Base-by-base conservation (phyloP, 2,797 vertebrate species). In the Sebastes kiyomatsui region DNA sequence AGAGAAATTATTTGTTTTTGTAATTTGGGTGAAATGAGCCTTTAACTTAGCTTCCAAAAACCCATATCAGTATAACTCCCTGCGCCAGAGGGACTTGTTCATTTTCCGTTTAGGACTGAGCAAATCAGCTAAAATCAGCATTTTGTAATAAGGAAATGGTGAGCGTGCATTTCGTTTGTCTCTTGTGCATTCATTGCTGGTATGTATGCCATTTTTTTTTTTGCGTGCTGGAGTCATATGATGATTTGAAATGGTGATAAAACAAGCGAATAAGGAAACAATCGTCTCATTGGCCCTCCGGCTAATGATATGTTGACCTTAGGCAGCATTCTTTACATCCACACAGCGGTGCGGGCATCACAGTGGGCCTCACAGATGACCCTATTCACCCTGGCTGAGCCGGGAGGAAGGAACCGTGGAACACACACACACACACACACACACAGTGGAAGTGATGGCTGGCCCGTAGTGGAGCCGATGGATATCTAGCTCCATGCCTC, bases 401-500 rank as follows among this genome's bases (percentile, higher is more conserved):
- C 70, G 58, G 82, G 72, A 84, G 82, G 87, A 87, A 86, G 79
- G 70, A 84, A 77, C 74, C 71, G n/a, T 4, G 7, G 33, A 60
- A 58, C 77, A 74, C 62, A 60, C 42, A 52, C 28, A 38, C 56
- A 25, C 58, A 66, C 66, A 42, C 49, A 67, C 66, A 69, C 66
- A 56, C 62, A 72, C 73, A 46, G 42, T 18, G 42, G 42, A 46
- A 18, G 14, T 46, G 42, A 46, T 46, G 42, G 42, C 42, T 46
- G 42, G 42, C 42, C 42, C 42, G 6, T 46, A 22, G 72, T 58
- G 62, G 85, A 91, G 92, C 87, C 82, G 93, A 93, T 95, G 90
- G 88, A 84, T 93, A 94, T 95, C 89, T 89, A 82, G 83, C 85
- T 84, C 79, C 75, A 49, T 88, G 87, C 75, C 85, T 86, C 78